These are phyloP conservation scores for Drepana falcataria DNA, from an alignment of 2,888 invertebrate genomes.

Conservation along the genomic window DNA sequence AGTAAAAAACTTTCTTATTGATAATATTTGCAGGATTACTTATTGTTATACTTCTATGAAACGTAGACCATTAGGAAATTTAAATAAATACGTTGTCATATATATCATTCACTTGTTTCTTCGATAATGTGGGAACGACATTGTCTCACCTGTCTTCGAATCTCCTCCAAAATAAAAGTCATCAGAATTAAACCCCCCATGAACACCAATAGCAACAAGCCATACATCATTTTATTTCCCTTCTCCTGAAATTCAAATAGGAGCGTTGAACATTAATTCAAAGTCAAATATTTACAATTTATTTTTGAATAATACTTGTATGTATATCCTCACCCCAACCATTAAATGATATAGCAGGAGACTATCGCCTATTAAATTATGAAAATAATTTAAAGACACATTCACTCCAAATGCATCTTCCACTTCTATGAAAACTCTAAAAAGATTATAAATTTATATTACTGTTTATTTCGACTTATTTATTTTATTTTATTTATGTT, in stretches of 20 bases:
- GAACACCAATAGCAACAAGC: slow-evolving; percentile 23
- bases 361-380: slow-evolving; percentile 39
- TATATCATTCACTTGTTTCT: no score
- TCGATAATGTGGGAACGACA: no score
- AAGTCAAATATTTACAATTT: no score
- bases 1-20: no score
- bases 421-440: slow-evolving; percentile 32
- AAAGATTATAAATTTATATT: slow-evolving; percentile 8
- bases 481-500: not conserved
- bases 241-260: slow-evolving; percentile 20
- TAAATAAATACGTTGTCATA: no score
- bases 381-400: slow-evolving; percentile 31
- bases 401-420: slow-evolving; percentile 35
- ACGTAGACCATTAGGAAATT: no score
- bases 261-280: not conserved
- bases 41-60: no score
- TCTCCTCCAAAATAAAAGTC: slow-evolving; percentile 32
- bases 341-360: slow-evolving; percentile 36
- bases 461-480: not conserved
- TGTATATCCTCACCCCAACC: slow-evolving; percentile 27
- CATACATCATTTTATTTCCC: slow-evolving; percentile 22
- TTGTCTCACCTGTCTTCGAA: slow-evolving; percentile 20
- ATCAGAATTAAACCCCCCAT: slow-evolving; percentile 28
- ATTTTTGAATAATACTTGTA: no score
- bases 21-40: no score